Evolutionary conservation across 2,888 invertebrate genomes (phyloP).

Genomic region (Horisme vitalbata): DNA sequence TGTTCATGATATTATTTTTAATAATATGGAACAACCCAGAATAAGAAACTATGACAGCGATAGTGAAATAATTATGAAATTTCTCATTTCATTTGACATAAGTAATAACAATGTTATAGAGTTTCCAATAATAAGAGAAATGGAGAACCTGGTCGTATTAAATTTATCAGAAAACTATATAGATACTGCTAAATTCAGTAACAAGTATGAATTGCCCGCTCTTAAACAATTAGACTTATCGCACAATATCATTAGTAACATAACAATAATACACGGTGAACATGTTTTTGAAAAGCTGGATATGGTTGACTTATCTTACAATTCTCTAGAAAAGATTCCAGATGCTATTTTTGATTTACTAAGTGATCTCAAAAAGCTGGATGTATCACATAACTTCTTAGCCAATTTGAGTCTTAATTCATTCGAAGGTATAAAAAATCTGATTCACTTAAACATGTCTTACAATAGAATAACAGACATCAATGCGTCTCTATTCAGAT

Average conservation of each 20-base stretch:
- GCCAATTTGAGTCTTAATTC: conserved; percentile 41
- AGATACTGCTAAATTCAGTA: conserved; percentile 44
- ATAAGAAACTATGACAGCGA: background rate
- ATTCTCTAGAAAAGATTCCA: conserved; percentile 46
- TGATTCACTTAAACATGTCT: conserved; percentile 51
- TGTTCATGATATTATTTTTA: background rate
- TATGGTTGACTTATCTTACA: conserved; percentile 53
- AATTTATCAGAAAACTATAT: conserved; percentile 51
- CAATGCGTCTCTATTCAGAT: conserved; percentile 53
- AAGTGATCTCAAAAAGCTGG: conserved; percentile 44
- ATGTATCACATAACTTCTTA: conserved; percentile 58
- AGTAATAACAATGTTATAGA: conserved; percentile 38
- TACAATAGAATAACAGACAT: conserved; percentile 52
- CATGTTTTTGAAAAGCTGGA: conserved; percentile 38
- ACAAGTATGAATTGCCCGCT: conserved; percentile 31
- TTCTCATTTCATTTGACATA: conserved; percentile 43
- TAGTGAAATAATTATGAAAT: background rate
- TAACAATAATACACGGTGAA: conserved; percentile 31
- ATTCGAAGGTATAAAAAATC: conserved; percentile 55
- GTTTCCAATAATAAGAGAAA: conserved; percentile 37
- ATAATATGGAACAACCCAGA: background rate
- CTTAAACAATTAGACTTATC: conserved; percentile 55
- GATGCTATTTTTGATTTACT: conserved; percentile 50
- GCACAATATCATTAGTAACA: conserved; percentile 48
- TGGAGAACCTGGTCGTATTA: conserved; percentile 44